Evolutionary conservation across 2,888 invertebrate genomes (phyloP), one percentile per base, ranked within the genome.

Genomic region (Emmelina monodactyla): DNA sequence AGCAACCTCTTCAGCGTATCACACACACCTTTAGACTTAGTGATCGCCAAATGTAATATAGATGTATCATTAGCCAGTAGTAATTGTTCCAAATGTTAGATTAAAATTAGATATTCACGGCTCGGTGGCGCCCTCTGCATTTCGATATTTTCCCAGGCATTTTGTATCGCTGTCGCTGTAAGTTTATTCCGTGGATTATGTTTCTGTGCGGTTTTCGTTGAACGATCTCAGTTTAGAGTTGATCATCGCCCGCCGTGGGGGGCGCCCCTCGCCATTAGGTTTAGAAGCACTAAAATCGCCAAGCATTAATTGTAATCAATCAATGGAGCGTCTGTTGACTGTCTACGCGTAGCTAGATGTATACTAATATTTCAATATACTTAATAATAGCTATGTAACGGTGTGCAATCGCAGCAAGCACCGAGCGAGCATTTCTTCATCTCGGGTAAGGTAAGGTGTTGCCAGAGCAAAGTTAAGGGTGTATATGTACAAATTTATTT

Each of bases 21-120:
- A 62, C 69, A 59, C 67, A 49, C 61, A 59, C 58, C 52, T 55
- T 62, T 72, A 73, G 71, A 65, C 54, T 66, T 73, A 76, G 73
- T 64, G 66, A 68, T 72, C 76, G 76, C 76, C 76, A 78, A 78
- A 78, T 75, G 70, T 75, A 71, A 64, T 58, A 68, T 72, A 75
- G 71, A 70, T 68, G 68, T 75, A 78, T 69, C 64, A 61, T 71
- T 78, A 78, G 76, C 63, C 59, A 65, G 71, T 78, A 78, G 76
- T 70, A 64, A 73, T 66, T 67, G 75, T 76, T 78, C 76, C 76
- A 78, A 78, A 76, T 76, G 76, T 70, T 76, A 78, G 76, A 60
- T 58, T 78, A 70, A 62, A n/a, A 62, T 61, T 71, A 70, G 69
- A 56, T 54, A 61, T 59, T 56, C 48, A 59, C 60, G 64, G 56